These are phyloP conservation scores for Bathybates hornii DNA, from an alignment of 2,113 vertebrate genomes.

Conservation along the genomic window DNA sequence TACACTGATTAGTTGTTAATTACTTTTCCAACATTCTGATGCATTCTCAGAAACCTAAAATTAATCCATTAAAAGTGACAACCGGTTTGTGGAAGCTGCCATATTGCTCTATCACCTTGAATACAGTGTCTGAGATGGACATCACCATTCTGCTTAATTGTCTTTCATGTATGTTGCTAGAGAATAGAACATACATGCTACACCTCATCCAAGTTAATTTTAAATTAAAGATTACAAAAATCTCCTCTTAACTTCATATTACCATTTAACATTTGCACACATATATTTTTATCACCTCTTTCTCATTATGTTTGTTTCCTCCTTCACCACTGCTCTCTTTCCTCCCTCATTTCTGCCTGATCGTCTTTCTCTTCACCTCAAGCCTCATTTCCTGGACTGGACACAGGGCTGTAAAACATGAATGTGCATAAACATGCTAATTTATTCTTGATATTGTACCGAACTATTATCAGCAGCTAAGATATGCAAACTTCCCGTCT, in stretches of 20 bases:
- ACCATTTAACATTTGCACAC: not conserved
- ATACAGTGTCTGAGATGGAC: not conserved
- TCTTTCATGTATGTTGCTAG: not conserved
- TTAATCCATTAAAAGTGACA: not conserved
- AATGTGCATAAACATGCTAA: not conserved
- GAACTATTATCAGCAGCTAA: not conserved
- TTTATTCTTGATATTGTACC: accelerated
- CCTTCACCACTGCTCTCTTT: not conserved
- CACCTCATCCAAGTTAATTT: not conserved
- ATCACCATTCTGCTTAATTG: accelerated
- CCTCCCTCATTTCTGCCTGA: not conserved
- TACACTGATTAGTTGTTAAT: not conserved
- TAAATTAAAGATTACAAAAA: not conserved
- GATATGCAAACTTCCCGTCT: not conserved
- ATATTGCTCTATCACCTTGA: not conserved
- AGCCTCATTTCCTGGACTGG: not conserved
- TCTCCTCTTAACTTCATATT: not conserved
- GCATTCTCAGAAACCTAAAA: not conserved
- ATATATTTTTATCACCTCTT: not conserved
- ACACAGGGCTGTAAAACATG: not conserved
- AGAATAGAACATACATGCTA: not conserved
- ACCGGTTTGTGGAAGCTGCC: accelerated
- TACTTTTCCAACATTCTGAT: not conserved
- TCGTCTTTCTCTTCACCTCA: not conserved
- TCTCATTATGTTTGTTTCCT: not conserved